Evolutionary conservation across 2,888 invertebrate genomes (phyloP), one percentile per base, ranked within the genome.

Genomic region (Cephus pulcher): DNA sequence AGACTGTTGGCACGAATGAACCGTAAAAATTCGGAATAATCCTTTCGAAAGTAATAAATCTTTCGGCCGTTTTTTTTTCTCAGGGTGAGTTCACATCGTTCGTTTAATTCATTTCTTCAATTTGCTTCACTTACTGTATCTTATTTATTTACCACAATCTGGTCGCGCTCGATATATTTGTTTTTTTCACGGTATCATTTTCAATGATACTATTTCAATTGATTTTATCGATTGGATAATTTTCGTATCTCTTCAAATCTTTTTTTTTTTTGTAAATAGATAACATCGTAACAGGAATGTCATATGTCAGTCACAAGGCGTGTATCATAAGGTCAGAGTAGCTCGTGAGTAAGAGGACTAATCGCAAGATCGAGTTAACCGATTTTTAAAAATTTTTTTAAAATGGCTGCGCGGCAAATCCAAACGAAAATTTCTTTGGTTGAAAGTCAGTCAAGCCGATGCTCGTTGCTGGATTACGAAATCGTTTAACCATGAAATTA

Each of bases 1-100:
- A 79, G 81, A 84, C 82, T 80, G 75, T 73, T 86, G 79, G 78
- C 79, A 81, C 76, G 82, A 82, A 80, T 79, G 80, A 78, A 78
- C 76, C 80, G 80, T 84, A 82, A 81, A 82, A 82, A 79, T 80
- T 77, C 76, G 75, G 79, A 83, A 83, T 80, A 85, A 84, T 76
- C 73, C 73, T 78, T 79, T 79, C 40, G 69, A 80, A 77, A 78
- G 40, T 34, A 71, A 30, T 32, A n/a, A 34, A 69, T 78, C 71
- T 73, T 76, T 56, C 6, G 40, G 15, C 40, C 15, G 4, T 30
- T 1, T 15, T 56, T 56, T 56, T 56, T 56, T 56, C 15, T 56
- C 9, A 9, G 56, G 56, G 56, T 23, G 56, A 56, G 23, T 56
- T 56, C 23, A 56, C 56, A 56, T 23, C 56, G 56, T 23, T 40